Conservation (phyloP, 2,113 vertebrate species). For the Myrmecobius fasciatus region DNA sequence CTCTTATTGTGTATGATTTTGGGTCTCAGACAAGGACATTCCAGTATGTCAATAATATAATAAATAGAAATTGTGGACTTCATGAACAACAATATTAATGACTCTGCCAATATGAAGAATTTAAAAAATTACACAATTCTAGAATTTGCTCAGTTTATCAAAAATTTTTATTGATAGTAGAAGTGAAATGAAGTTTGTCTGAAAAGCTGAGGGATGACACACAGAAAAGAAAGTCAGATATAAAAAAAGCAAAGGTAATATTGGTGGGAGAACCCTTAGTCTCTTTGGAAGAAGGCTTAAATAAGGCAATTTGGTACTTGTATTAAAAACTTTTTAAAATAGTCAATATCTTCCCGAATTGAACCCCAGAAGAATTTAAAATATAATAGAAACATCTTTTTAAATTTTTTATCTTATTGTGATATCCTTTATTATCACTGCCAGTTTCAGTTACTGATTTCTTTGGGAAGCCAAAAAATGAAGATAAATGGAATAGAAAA, state of each 20-base stretch:
- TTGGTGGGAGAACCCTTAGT: constrained; percentile 96
- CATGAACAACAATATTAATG: too few species aligned
- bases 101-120: too few species aligned
- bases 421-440: constrained; percentile 84
- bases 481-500: neutral
- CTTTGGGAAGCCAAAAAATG: constrained; percentile 50
- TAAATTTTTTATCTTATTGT: constrained; percentile 84
- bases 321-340: constrained; percentile 92
- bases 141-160: too few species aligned
- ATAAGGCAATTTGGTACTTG: constrained; percentile 97
- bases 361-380: constrained; percentile 93
- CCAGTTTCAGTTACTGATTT: constrained; percentile 86
- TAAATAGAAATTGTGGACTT: too few species aligned
- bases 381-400: constrained; percentile 83
- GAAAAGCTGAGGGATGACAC: constrained; percentile 91
- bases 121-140: too few species aligned
- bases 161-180: constrained; percentile 83
- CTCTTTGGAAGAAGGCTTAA: constrained; percentile 93
- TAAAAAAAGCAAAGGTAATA: constrained; percentile 92
- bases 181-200: constrained; percentile 95
- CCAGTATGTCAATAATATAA: too few species aligned
- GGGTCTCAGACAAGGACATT: too few species aligned
- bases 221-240: constrained; percentile 93
- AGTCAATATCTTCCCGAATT: constrained; percentile 97
- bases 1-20: too few species aligned